A percentile compares a stretch with the other conserved stretches of the same genome.
Evolutionary conservation across 2,888 invertebrate genomes (phyloP).

Genomic region (Pachymerium ferrugineum): DNA sequence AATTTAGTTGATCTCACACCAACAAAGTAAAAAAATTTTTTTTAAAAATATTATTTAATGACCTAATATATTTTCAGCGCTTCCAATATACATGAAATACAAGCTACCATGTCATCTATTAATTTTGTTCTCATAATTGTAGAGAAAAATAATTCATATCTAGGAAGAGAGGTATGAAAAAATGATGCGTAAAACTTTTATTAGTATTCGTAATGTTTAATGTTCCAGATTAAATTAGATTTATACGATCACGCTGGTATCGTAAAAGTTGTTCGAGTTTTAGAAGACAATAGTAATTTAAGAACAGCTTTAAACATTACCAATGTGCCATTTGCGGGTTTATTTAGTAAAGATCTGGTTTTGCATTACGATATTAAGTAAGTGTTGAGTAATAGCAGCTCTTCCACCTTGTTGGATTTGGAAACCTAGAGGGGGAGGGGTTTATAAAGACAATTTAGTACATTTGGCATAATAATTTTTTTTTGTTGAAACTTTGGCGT

Average conservation of each 20-base stretch:
- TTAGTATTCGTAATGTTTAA: no score
- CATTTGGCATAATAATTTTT: no score
- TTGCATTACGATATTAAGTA: not conserved
- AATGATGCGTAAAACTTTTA: no score
- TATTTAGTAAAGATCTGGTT: not conserved
- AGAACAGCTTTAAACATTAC: not conserved
- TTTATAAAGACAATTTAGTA: no score
- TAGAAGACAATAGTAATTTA: not conserved
- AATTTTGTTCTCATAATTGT: not conserved
- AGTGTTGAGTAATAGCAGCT: no score
- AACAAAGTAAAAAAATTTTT: not conserved
- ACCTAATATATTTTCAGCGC: not conserved
- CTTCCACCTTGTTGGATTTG: no score
- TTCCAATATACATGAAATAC: not conserved
- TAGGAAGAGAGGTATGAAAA: not conserved
- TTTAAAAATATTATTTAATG: not conserved
- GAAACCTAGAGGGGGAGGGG: no score
- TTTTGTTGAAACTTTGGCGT: no score
- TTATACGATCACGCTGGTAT: not conserved
- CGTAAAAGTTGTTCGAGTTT: not conserved
- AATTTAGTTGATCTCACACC: no score
- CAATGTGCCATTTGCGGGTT: not conserved
- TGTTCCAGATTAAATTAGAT: not conserved
- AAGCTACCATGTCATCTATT: not conserved
- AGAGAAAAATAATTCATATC: not conserved